Evolutionary conservation across 2,113 vertebrate genomes (phyloP).

Genomic region (Euleptes europaea): DNA sequence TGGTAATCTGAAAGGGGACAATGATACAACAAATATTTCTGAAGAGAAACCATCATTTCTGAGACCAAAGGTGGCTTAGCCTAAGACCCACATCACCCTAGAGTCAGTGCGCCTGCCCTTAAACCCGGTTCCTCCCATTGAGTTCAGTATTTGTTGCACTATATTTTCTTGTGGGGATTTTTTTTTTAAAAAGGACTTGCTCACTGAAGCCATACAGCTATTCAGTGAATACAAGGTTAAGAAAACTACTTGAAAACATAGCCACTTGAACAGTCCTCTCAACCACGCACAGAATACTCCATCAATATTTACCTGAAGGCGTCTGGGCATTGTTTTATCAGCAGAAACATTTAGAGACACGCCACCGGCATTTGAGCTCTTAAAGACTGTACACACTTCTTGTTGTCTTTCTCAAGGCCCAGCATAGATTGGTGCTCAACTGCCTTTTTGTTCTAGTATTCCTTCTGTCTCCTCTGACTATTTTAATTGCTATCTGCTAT

Average conservation of each 20-base stretch:
- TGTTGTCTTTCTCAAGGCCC: conserved; percentile 45
- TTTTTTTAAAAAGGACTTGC: background rate
- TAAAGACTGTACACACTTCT: conserved; percentile 3
- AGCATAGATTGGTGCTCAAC: conserved; percentile 40
- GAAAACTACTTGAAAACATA: conserved; percentile 38
- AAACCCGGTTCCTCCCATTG: background rate
- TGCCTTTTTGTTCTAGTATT: conserved; percentile 9
- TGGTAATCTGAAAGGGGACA: too few relatives aligned
- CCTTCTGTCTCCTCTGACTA: conserved; percentile 16
- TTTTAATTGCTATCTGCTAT: background rate
- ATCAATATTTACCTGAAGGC: conserved; percentile 12
- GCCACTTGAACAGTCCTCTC: conserved; percentile 25
- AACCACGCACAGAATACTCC: conserved; percentile 25
- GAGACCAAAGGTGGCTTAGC: background rate
- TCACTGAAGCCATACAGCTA: conserved; percentile 20
- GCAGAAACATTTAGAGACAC: conserved; percentile 13
- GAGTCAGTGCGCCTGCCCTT: background rate
- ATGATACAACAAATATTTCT: background rate
- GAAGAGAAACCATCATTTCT: background rate
- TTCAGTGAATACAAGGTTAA: conserved; percentile 26
- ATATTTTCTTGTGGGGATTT: conserved; percentile 30
- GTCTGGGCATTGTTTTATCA: conserved; percentile 20
- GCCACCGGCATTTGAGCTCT: conserved; percentile 25
- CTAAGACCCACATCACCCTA: background rate
- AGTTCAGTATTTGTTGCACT: background rate